A percentile compares a stretch with the other conserved stretches of the same genome.
These are phyloP conservation scores for Cyclura pinguis DNA, from an alignment of 2,797 vertebrate genomes.

Conservation along the genomic window DNA sequence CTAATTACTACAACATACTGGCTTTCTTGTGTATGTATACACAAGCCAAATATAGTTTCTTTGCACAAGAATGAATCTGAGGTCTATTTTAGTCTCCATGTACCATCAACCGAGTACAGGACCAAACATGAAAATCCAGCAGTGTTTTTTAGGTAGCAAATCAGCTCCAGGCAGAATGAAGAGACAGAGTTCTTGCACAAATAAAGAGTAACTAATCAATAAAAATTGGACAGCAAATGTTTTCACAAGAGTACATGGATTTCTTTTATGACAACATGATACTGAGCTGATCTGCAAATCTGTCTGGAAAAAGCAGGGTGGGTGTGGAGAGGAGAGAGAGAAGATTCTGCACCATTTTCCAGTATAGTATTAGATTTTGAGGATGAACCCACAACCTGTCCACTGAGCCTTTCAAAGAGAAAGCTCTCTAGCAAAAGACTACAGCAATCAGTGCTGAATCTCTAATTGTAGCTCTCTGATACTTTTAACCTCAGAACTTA, in stretches of 20 bases:
- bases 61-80: not conserved
- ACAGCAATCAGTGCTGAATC: not conserved
- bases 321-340: too few species aligned
- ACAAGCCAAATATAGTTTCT: not conserved
- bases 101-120: not conserved
- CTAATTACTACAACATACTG: not conserved
- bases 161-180: not conserved
- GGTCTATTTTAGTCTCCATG: not conserved
- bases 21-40: not conserved
- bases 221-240: not conserved
- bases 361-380: not conserved
- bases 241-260: not conserved
- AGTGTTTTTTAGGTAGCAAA: not conserved
- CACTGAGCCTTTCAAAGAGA: not conserved
- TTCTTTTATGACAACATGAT: not conserved
- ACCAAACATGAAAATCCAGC: not conserved
- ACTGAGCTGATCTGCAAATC: too few species aligned
- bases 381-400: not conserved
- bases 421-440: not conserved
- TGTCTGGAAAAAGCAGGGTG: not conserved
- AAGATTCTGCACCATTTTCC: not conserved
- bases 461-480: not conserved
- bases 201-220: not conserved
- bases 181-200: not conserved
- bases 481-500: not conserved